Percentiles rank a stretch among this genome's conserved stretches.
Evolutionary conservation across 2,888 invertebrate species (phyloP).

Genomic region (Siphlonurus alternatus): DNA sequence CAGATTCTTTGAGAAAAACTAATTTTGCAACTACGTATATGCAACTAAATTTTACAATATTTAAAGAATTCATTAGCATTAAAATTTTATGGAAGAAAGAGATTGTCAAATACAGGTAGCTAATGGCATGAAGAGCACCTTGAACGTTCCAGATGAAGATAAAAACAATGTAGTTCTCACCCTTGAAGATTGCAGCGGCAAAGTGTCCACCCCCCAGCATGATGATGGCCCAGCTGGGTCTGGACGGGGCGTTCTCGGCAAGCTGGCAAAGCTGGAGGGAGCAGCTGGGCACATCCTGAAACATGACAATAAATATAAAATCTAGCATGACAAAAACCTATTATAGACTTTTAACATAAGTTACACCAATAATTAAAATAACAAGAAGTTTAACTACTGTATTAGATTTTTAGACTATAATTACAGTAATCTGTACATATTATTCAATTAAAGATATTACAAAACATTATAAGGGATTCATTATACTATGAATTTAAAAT

Average conservation of each 20-base stretch:
- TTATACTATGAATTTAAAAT: no score
- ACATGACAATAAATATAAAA: neutral
- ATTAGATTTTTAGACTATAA: no score
- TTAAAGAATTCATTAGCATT: neutral
- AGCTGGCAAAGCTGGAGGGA: slow-evolving; percentile 23
- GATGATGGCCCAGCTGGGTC: slow-evolving; percentile 51
- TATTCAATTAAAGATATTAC: no score
- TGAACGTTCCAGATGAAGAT: no score
- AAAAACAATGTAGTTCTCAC: no score
- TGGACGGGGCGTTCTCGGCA: slow-evolving; percentile 23
- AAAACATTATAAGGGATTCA: no score
- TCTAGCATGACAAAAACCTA: neutral
- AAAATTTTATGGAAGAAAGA: slow-evolving; percentile 3
- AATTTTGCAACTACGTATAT: neutral
- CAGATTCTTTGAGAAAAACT: no score
- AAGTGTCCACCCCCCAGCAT: slow-evolving; percentile 78
- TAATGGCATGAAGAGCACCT: no score
- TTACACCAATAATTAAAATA: no score
- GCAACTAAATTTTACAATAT: neutral
- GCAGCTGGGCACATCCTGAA: slow-evolving; percentile 22
- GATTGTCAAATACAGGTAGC: no score
- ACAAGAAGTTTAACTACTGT: no score
- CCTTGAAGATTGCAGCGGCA: slow-evolving; percentile 51
- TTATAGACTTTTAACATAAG: neutral
- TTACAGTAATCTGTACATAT: no score